A percentile compares a stretch with the other conserved stretches of the same genome.
These are phyloP conservation scores for Drosophila navojoa DNA, from an alignment of 1,140 invertebrate genomes.

Conservation along the genomic window DNA sequence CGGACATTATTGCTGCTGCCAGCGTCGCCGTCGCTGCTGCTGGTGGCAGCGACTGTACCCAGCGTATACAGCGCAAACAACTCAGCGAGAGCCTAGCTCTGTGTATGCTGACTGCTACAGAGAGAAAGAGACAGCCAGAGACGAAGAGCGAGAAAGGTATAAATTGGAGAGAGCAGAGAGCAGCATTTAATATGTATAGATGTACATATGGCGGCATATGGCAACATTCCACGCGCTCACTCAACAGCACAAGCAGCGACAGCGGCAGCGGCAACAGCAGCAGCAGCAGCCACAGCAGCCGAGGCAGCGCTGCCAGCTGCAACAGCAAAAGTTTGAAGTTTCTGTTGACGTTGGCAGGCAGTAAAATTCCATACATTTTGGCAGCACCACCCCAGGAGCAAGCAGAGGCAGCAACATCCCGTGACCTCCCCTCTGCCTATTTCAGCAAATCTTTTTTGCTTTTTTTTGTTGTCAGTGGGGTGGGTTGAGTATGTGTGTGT, in stretches of 20 bases:
- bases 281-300: conserved; percentile 8
- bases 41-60: conserved; percentile 75
- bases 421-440: conserved; percentile 27
- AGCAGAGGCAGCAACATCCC: conserved; percentile 23
- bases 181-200: conserved; percentile 46
- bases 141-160: background rate
- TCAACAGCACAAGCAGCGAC: conserved; percentile 34
- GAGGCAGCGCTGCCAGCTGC: conserved; percentile 7
- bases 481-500: conserved; percentile 40
- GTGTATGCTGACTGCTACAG: too few relatives aligned
- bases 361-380: conserved; percentile 63
- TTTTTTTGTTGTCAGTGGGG: conserved; percentile 39
- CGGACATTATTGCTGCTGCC: conserved; percentile 66
- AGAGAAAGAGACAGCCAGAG: background rate
- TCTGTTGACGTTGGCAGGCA: conserved; percentile 64
- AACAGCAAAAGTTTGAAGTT: conserved; percentile 47
- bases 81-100: conserved; percentile 4
- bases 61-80: conserved; percentile 62
- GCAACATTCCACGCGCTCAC: conserved; percentile 72
- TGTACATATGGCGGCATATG: conserved; percentile 76
- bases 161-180: conserved; percentile 43
- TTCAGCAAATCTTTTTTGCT: conserved; percentile 56
- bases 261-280: conserved; percentile 1
- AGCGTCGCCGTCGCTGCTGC: conserved; percentile 44
- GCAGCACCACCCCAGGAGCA: conserved; percentile 52